Percentiles rank a stretch among this genome's conserved stretches.
Evolutionary conservation across 2,113 vertebrate genomes (phyloP).

Genomic region (Brachyhypopomus occidentalis): DNA sequence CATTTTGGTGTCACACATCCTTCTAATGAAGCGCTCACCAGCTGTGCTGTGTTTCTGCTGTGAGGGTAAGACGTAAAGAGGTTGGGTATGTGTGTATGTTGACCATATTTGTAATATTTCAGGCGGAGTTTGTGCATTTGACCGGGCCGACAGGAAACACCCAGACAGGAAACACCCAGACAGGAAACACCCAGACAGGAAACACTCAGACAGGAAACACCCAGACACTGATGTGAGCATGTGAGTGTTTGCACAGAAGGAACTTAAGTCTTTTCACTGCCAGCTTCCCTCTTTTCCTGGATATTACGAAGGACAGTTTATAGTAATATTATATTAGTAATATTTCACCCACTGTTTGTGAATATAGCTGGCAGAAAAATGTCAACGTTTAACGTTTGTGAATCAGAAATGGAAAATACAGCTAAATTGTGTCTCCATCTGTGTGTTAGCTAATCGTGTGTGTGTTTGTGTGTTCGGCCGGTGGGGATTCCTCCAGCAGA

Average conservation of each 20-base stretch:
- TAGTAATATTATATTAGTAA: too few relatives aligned
- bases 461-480: background rate
- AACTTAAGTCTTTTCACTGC: background rate
- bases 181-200: too few relatives aligned
- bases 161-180: too few relatives aligned
- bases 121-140: constrained; percentile 33
- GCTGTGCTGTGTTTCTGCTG: constrained; percentile 22
- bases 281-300: background rate
- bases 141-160: background rate
- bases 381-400: background rate
- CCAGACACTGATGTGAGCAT: too few relatives aligned
- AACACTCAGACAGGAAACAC: too few relatives aligned
- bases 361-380: constrained; percentile 9
- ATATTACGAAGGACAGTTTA: constrained; percentile 46
- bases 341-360: constrained; percentile 12
- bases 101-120: constrained; percentile 49
- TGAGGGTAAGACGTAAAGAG: constrained; percentile 19
- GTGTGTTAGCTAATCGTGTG: constrained; percentile 4
- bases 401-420: background rate
- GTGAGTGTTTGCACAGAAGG: background rate
- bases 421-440: constrained; percentile 7
- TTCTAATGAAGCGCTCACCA: background rate
- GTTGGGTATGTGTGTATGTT: background rate
- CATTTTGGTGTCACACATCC: constrained; percentile 12
- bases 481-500: background rate